A percentile compares a stretch with the other conserved stretches of the same genome.
phyloP scores from a whole-genome alignment of 2,113 vertebrate species.

The Microtus pennsylvanicus region DNA sequence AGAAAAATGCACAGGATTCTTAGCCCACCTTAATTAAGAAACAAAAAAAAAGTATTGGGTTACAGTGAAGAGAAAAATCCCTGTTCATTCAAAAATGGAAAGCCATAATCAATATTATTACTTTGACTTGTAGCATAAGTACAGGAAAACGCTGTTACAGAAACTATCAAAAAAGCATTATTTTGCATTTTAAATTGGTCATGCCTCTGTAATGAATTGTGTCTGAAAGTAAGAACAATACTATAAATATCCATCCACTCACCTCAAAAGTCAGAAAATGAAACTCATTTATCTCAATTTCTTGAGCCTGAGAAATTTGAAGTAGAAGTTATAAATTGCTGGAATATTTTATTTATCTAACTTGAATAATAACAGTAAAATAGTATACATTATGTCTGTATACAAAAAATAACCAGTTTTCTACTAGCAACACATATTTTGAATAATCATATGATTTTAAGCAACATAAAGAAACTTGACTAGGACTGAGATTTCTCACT shows the following conservation, averaged over 20 bases:
- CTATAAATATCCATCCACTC: not conserved
- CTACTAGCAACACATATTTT: not conserved
- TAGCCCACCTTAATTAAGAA: not conserved
- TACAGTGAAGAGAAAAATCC: not conserved
- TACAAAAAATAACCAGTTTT: not conserved
- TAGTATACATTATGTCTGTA: not conserved
- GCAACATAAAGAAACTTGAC: not conserved
- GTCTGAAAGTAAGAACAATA: slow-evolving; percentile 50
- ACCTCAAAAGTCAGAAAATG: slow-evolving; percentile 48
- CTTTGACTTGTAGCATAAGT: not conserved
- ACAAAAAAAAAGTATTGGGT: not conserved
- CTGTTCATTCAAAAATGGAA: not conserved
- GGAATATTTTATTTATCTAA: slow-evolving; percentile 63
- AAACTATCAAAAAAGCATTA: not conserved
- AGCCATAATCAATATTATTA: not conserved
- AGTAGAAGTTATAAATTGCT: slow-evolving; percentile 44
- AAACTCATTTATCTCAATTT: slow-evolving; percentile 66
- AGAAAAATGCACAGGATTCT: not conserved
- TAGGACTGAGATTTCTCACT: not conserved
- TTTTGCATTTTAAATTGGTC: not conserved
- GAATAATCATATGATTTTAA: not conserved
- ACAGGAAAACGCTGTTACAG: not conserved
- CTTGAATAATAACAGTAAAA: slow-evolving; percentile 57
- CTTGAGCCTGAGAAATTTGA: slow-evolving; percentile 42
- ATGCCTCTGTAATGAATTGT: slow-evolving; percentile 52